Percentiles rank a stretch among this genome's conserved stretches.
These are phyloP conservation scores for Garrulus glandarius DNA, from an alignment of 2,797 vertebrate genomes.

Conservation along the genomic window DNA sequence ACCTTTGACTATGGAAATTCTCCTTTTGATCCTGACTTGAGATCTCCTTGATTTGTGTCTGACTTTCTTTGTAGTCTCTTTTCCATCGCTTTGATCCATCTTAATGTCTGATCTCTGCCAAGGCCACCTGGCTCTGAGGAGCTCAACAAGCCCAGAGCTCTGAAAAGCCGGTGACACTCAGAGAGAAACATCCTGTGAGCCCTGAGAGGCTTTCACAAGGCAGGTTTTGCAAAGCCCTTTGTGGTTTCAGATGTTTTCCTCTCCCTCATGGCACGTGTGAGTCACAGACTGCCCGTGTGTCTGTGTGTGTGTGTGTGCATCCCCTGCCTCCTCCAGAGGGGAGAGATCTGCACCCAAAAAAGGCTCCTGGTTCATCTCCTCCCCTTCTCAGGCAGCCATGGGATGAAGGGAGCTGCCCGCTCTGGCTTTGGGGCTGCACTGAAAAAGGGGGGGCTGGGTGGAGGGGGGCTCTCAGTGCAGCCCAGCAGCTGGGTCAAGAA, in stretches of 20 bases:
- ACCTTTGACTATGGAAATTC: not conserved
- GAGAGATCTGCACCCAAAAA: not conserved
- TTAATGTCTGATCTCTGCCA: not conserved
- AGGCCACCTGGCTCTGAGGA: not conserved
- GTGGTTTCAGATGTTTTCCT: not conserved
- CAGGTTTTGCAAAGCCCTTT: not conserved
- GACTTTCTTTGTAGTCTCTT: not conserved
- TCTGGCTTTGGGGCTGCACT: not conserved
- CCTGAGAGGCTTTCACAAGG: constrained; percentile 21
- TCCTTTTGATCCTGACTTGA: not conserved
- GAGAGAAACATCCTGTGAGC: not conserved
- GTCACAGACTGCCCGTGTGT: not conserved
- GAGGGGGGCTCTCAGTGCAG: not conserved
- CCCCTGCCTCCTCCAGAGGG: not conserved
- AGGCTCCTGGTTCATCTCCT: not conserved
- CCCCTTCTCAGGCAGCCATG: fast-evolving
- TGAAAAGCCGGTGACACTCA: fast-evolving
- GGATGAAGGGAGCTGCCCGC: not conserved
- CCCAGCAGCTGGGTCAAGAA: not conserved
- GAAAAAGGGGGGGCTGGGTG: not conserved
- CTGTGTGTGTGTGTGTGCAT: not conserved
- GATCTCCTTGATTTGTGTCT: not conserved
- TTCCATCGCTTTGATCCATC: not conserved
- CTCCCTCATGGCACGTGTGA: not conserved
- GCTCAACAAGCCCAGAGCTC: not conserved